A percentile compares a stretch with the other conserved stretches of the same genome.
phyloP scores from a whole-genome alignment of 2,113 vertebrate genomes.

The Halichoerus grypus region DNA sequence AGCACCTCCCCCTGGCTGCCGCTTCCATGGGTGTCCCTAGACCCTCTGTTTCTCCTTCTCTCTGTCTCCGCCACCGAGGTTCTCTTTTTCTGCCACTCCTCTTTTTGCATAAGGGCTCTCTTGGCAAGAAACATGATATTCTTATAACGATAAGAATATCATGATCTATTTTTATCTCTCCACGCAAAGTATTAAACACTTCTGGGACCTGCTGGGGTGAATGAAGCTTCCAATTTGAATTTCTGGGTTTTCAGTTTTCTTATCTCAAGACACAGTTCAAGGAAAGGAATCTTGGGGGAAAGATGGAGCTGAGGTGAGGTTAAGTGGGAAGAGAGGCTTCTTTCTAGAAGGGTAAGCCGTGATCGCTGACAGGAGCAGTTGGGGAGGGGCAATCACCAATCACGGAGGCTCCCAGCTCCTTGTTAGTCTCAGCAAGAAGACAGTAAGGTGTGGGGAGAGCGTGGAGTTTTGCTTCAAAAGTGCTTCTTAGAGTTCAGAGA shows the following conservation, averaged over 20 bases:
- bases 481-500: background rate
- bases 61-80: background rate
- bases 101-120: background rate
- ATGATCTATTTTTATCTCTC: slow-evolving; percentile 60
- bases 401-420: background rate
- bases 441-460: background rate
- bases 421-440: background rate
- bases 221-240: background rate
- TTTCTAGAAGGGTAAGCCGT: background rate
- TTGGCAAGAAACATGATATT: background rate
- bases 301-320: background rate
- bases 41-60: background rate
- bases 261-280: background rate
- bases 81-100: background rate
- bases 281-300: background rate
- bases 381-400: rapidly evolving
- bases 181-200: slow-evolving; percentile 26
- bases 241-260: slow-evolving; percentile 53
- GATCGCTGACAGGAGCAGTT: background rate
- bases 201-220: background rate
- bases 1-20: background rate
- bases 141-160: no score
- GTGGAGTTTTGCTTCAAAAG: background rate
- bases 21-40: background rate
- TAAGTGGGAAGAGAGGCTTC: background rate